phyloP scores from a whole-genome alignment of 2,797 vertebrate species.

The Parauchenoglanis punctatus region DNA sequence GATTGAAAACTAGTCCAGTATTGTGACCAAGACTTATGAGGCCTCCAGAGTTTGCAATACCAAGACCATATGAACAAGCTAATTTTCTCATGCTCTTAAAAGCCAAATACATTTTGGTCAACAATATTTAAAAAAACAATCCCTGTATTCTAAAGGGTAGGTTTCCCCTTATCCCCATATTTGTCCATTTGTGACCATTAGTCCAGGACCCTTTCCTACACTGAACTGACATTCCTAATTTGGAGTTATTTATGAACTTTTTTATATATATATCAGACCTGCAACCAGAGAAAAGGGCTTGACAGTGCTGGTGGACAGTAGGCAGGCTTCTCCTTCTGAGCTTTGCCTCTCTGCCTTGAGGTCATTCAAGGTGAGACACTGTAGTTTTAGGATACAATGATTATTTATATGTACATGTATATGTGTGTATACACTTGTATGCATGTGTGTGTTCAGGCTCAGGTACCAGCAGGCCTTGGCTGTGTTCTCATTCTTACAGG shows the following conservation, averaged over 20 bases:
- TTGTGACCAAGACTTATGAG: background rate
- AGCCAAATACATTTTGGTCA: background rate
- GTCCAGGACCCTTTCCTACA: background rate
- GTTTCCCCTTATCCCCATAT: background rate
- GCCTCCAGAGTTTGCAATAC: background rate
- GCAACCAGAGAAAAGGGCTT: constrained; percentile 76
- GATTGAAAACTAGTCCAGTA: background rate
- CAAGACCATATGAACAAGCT: background rate
- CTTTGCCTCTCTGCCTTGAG: constrained; percentile 70
- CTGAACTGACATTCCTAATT: background rate
- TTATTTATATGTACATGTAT: background rate
- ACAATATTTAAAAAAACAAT: background rate
- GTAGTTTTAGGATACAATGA: background rate
- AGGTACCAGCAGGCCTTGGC: constrained; percentile 71
- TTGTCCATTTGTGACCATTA: background rate
- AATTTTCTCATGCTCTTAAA: background rate
- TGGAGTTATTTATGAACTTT: background rate
- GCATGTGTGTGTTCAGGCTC: constrained; percentile 61
- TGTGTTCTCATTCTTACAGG: constrained; percentile 75
- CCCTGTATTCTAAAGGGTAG: background rate
- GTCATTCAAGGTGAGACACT: constrained; percentile 74
- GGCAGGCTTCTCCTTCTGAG: constrained; percentile 64
- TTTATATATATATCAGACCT: constrained; percentile 60
- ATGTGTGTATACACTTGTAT: background rate
- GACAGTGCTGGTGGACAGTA: constrained; percentile 76